A percentile compares a stretch with the other conserved stretches of the same genome.
Evolutionary conservation across 2,797 vertebrate species (phyloP).

Genomic region (Sarcoramphus papa): DNA sequence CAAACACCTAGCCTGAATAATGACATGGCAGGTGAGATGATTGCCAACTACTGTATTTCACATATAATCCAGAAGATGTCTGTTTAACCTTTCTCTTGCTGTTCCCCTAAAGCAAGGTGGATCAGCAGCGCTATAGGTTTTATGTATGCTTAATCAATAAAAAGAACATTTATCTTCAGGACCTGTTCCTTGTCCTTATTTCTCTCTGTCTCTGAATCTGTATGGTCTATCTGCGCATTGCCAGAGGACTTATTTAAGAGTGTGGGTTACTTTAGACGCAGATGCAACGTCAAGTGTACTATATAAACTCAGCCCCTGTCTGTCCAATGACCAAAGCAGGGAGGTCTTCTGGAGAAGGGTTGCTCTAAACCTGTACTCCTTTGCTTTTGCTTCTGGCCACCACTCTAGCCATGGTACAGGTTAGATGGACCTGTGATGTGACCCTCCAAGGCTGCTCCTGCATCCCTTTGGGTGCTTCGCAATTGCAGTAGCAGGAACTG

Average conservation of each 20-base stretch:
- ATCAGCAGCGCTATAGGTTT: not conserved
- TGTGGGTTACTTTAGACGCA: not conserved
- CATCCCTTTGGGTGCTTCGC: not conserved
- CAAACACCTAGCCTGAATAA: not conserved
- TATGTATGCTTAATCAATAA: not conserved
- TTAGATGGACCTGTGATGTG: not conserved
- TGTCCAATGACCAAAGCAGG: not conserved
- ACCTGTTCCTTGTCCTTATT: not conserved
- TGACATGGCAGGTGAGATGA: not conserved
- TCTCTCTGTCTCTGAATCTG: not conserved
- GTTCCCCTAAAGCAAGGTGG: not conserved
- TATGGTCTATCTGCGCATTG: not conserved
- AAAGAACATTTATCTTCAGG: not conserved
- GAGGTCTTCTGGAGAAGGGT: not conserved
- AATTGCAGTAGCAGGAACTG: not conserved
- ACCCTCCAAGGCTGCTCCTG: not conserved
- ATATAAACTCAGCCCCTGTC: not conserved
- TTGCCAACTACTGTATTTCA: not conserved
- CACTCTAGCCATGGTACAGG: accelerated
- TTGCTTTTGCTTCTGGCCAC: not conserved
- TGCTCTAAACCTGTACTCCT: not conserved
- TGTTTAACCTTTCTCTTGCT: not conserved
- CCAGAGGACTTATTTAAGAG: not conserved
- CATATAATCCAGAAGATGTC: not conserved
- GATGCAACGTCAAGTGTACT: not conserved